phyloP scores from a whole-genome alignment of 1,140 invertebrate species.

The Bradysia coprophila region DNA sequence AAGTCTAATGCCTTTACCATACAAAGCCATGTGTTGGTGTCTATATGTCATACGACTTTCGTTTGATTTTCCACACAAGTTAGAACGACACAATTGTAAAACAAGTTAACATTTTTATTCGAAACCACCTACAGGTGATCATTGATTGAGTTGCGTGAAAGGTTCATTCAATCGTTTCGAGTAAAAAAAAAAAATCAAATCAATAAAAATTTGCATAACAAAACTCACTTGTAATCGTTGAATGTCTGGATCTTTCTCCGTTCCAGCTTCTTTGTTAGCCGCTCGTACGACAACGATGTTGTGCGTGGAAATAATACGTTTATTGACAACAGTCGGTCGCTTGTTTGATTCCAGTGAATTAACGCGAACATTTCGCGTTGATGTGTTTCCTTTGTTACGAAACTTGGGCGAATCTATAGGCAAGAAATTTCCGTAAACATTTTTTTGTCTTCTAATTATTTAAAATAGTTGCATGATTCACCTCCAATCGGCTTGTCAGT shows the following conservation, averaged over 20 bases:
- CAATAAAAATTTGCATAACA: too few species aligned
- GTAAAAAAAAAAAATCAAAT: too few species aligned
- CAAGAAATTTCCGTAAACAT: neutral
- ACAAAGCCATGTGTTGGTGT: too few species aligned
- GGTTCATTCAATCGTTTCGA: too few species aligned
- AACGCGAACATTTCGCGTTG: constrained; percentile 8
- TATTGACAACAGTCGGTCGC: constrained; percentile 11
- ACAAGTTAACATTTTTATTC: too few species aligned
- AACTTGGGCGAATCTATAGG: constrained; percentile 52
- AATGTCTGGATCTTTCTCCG: constrained; percentile 65
- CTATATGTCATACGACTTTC: too few species aligned
- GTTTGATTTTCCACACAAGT: too few species aligned
- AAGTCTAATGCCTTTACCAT: too few species aligned
- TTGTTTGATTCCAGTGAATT: constrained; percentile 11
- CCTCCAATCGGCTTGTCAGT: constrained; percentile 80
- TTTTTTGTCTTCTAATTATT: neutral
- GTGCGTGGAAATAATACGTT: constrained; percentile 22
- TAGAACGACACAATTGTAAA: too few species aligned
- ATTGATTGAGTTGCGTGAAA: too few species aligned
- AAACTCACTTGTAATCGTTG: constrained; percentile 41
- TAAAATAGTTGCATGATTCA: constrained; percentile 12
- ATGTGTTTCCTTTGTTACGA: constrained; percentile 32
- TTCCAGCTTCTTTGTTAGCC: constrained; percentile 33
- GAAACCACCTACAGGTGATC: too few species aligned
- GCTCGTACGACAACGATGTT: constrained; percentile 76